Conservation (phyloP, 2,113 vertebrate species). For the Pelobates fuscus region DNA sequence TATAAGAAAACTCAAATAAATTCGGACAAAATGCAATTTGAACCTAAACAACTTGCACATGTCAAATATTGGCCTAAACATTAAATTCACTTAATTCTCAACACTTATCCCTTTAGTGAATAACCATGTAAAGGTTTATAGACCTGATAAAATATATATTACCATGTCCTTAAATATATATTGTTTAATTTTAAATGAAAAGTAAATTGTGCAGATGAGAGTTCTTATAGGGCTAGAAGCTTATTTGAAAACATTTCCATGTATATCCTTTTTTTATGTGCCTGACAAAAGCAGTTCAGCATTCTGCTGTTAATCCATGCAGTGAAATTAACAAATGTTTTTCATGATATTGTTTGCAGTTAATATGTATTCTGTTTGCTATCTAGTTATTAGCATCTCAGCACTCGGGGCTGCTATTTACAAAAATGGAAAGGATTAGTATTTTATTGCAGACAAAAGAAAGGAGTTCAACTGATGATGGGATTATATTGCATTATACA, state of each 20-base stretch:
- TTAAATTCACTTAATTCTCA: no score
- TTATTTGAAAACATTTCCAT: no score
- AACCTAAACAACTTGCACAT: no score
- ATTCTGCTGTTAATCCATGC: constrained; percentile 15
- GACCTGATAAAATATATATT: no score
- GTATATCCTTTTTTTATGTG: neutral
- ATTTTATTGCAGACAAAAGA: constrained; percentile 30
- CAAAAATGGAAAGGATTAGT: constrained; percentile 41
- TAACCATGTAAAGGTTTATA: no score
- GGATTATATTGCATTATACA: constrained; percentile 28
- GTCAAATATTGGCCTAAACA: no score
- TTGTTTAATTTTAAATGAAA: no score
- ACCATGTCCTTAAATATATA: no score
- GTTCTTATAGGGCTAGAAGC: neutral
- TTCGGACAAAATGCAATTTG: no score
- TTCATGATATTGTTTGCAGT: constrained; percentile 25
- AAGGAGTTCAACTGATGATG: constrained; percentile 7
- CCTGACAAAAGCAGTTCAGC: neutral
- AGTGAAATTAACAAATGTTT: constrained; percentile 15
- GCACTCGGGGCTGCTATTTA: constrained; percentile 39
- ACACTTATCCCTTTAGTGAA: no score
- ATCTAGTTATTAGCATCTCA: constrained; percentile 42
- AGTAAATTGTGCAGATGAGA: neutral
- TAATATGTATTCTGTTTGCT: constrained; percentile 39
- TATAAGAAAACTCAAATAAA: no score